These are phyloP conservation scores for Chloroclystis v-ata DNA, from an alignment of 2,888 invertebrate genomes.

Conservation along the genomic window DNA sequence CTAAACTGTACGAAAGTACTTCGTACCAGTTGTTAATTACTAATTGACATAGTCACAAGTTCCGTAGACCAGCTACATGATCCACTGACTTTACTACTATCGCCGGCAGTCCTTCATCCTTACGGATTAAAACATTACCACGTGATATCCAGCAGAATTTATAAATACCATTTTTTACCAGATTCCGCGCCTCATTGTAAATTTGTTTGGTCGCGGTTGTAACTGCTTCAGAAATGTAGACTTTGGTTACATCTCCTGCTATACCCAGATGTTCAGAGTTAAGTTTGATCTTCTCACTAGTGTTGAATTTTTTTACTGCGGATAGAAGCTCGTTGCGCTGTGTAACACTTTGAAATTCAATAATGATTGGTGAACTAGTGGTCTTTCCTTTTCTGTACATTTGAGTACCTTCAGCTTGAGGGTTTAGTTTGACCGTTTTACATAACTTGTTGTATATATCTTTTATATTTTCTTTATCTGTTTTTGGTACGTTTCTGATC, in stretches of 20 bases:
- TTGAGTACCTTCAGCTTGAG: neutral
- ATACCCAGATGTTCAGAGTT: neutral
- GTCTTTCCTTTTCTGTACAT: neutral
- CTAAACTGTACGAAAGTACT: no score
- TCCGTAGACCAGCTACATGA: neutral
- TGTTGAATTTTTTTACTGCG: neutral
- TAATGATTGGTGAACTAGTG: neutral
- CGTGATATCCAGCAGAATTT: neutral
- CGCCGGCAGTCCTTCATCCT: neutral
- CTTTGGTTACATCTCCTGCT: neutral
- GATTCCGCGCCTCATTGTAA: neutral
- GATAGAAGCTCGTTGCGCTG: neutral
- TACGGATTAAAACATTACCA: neutral
- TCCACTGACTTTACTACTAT: neutral
- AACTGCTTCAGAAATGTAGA: neutral
- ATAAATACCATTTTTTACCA: neutral
- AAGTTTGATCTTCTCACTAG: neutral
- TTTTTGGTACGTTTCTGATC: neutral
- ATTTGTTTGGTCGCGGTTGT: neutral
- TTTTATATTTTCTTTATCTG: neutral
- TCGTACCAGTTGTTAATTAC: no score
- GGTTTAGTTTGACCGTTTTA: neutral
- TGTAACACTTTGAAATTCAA: neutral
- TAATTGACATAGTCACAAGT: no score
- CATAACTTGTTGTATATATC: neutral